These are phyloP conservation scores for Perca flavescens DNA, from an alignment of 2,113 vertebrate species.

Conservation along the genomic window DNA sequence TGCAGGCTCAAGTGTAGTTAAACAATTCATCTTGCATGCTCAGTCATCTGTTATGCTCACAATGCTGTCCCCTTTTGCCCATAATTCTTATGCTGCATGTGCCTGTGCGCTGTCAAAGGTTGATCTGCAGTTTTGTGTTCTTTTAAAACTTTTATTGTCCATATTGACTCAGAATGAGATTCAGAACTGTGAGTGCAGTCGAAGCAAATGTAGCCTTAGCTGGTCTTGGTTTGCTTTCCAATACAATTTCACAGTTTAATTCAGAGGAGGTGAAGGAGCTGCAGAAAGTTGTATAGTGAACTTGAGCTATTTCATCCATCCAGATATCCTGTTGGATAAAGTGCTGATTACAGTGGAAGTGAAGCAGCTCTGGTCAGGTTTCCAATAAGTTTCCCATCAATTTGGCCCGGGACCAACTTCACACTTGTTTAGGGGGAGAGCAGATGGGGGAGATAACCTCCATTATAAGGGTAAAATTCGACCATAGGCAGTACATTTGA, in stretches of 20 bases:
- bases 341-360: constrained; percentile 65
- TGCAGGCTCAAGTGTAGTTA: not conserved
- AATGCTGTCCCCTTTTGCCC: not conserved
- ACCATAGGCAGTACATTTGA: constrained; percentile 19
- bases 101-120: not conserved
- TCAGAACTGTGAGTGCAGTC: constrained; percentile 28
- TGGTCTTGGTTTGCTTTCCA: constrained; percentile 58
- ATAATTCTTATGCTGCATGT: not conserved
- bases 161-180: constrained; percentile 36
- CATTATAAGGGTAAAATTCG: constrained; percentile 44
- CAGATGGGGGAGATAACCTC: constrained; percentile 52
- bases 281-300: constrained; percentile 50
- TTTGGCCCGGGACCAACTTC: constrained; percentile 58
- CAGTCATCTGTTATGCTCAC: not conserved
- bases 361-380: constrained; percentile 37
- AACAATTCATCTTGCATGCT: not conserved
- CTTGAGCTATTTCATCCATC: constrained; percentile 64
- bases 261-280: constrained; percentile 47
- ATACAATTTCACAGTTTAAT: constrained; percentile 73
- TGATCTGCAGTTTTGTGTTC: not conserved
- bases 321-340: constrained; percentile 72
- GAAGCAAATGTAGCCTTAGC: constrained; percentile 28
- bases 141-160: not conserved
- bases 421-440: constrained; percentile 59
- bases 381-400: constrained; percentile 68